phyloP scores from a whole-genome alignment of 2,797 vertebrate genomes.

The Nyctalus aviator region DNA sequence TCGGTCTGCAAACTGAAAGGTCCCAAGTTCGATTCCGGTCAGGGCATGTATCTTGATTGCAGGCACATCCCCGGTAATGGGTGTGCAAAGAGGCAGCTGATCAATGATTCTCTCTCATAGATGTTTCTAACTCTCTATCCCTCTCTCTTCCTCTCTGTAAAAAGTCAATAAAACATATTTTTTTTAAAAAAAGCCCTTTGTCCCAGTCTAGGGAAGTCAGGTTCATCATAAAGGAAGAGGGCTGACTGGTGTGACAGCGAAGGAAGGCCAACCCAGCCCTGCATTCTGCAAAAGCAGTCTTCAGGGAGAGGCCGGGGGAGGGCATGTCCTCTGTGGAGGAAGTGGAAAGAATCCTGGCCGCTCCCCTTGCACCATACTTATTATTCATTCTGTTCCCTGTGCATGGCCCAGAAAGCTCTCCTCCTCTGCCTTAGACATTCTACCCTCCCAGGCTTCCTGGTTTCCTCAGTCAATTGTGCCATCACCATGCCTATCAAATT shows the following conservation, averaged over 20 bases:
- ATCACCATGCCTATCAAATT: background rate
- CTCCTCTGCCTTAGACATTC: background rate
- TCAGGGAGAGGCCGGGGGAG: background rate
- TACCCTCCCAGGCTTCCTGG: background rate
- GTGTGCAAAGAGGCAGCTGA: too few relatives aligned
- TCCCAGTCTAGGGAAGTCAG: background rate
- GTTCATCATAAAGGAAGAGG: background rate
- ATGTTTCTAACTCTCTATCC: too few relatives aligned
- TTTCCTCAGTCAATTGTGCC: background rate
- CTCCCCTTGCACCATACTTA: too few relatives aligned
- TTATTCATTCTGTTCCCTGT: too few relatives aligned
- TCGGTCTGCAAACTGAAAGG: too few relatives aligned
- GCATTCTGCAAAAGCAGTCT: background rate
- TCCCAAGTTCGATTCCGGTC: too few relatives aligned
- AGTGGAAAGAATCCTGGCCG: background rate
- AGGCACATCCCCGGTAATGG: too few relatives aligned
- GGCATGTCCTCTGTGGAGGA: background rate
- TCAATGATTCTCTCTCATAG: too few relatives aligned
- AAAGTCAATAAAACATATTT: too few relatives aligned
- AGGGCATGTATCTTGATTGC: too few relatives aligned
- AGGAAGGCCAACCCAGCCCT: background rate
- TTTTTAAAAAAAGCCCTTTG: background rate
- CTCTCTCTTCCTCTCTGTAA: too few relatives aligned
- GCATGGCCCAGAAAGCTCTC: background rate
- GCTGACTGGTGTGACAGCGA: background rate